Base-by-base conservation (phyloP, 2,113 vertebrate species). In the Prolemur simus region DNA sequence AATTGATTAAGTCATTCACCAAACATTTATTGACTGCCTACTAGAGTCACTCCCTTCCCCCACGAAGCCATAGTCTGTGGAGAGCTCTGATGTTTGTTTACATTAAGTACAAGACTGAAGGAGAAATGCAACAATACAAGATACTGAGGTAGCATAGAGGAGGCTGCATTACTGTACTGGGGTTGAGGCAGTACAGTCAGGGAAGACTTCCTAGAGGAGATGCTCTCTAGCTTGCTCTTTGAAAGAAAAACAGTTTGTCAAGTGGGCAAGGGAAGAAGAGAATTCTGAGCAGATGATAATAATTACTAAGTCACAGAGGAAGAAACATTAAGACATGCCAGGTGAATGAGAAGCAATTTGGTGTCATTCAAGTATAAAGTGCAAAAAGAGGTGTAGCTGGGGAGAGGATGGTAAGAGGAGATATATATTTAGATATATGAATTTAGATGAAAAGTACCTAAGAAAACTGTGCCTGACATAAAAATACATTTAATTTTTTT, bases 271-370 rank as follows among this genome's bases (percentile, higher is more conserved):
- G 34, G 58, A 89, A 73, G 68, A 88, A 93, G 76, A 29, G 49
- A 78, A 74, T 77, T 87, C 18, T 42, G 17, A 12, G 17, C 11
- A 85, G 63, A 52, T 29, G 63, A 52, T 29, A 64, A 54, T 63
- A 63, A 63, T 63, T 63, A 63, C 27, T 63, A 60, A 86, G n/a
- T 91, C 77, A 71, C 25, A 97, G 87, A 95, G 32, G 69, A 85
- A 32, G 45, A 96, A 83, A 52, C 17, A 27, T 85, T 18, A 86
- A 77, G 4, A 12, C 1, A 10, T n/a, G 10, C 32, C 45, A 71
- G 18, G 8, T 17, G 45, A 95, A 83, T 14, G 64, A 58, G 17
- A 64, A 82, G 81, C 29, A 52, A 85, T 89, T 85, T 68, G 8
- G 47, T 54, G 20, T 86, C 17, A 86, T 64, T 77, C 77, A 4